Base-by-base conservation (phyloP, 2,797 vertebrate genomes). In the Eupleurogrammus muticus region DNA sequence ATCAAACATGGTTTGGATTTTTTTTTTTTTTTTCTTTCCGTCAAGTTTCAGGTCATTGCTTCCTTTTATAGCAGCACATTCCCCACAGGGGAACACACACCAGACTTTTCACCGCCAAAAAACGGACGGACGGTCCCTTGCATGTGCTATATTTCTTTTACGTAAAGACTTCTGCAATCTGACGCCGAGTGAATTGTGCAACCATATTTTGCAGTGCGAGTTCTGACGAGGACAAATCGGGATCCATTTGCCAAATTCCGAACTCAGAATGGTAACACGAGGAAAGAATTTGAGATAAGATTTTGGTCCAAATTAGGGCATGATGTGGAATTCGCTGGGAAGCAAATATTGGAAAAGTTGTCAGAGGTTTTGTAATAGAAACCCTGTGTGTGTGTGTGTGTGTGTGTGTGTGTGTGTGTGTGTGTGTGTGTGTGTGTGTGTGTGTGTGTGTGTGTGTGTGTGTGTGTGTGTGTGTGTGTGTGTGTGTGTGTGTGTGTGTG, bases 391-490 rank as follows among this genome's bases (percentile, higher is more conserved):
- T 71, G 35, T 58, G 49, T 46, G 17, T 61, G 35, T 42, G 16
- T 56, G 17, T 56, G 66, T 73, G 50, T 81, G 28, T 61, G 24
- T 42, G 16, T 56, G 17, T 56, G 66, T 73, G 50, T 81, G n/a
- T 61, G 24, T 42, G 16, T 56, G 17, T 56, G 66, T 73, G 50
- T 81, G n/a, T 61, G 24, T 42, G 16, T 56, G 17, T 56, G 66
- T 73, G 50, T 81, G n/a, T 61, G 24, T 42, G 16, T 56, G 17
- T 56, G 66, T 73, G 50, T 81, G n/a, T 63, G 11, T 60, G 17
- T 66, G 69, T 71, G 35, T 58, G 49, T 46, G 17, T 61, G 35
- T 42, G 16, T 56, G 17, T 56, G 66, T 73, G 50, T 81, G 28
- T 63, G 11, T 60, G 17, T 66, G 69, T 71, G 35, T 58, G 49